Evolutionary conservation across 2,797 vertebrate genomes (phyloP), one percentile per base, ranked within the genome.

Genomic region (Leptoclinus maculatus): DNA sequence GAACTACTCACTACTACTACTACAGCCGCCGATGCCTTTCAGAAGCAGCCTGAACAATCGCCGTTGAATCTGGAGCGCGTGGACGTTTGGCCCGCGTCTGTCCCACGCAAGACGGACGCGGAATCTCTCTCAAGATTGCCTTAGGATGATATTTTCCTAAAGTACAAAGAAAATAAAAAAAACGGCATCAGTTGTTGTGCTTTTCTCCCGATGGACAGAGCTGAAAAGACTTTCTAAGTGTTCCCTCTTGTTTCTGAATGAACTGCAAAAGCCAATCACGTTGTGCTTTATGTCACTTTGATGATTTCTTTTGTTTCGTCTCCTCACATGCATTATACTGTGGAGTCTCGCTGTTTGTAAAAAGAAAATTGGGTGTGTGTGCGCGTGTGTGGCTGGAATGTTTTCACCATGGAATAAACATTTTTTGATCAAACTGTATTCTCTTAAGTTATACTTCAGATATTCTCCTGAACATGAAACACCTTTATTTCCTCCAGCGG

Each of bases 1-100:
- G 73, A 88, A 93, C 92, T 88, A 66, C 62, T 84, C 88, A 75
- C 65, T 86, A 73, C 89, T 86, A 74, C 89, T 90, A 87, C 87
- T 84, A 87, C 88, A 93, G 89, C 93, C 94, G 71, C 82, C 64
- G 77, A 91, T 92, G 91, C 92, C 94, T 93, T 92, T 84, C 75
- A 77, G 83, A 87, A 82, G 85, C 89, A 90, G 90, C 89, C 83
- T 36, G 79, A 88, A 90, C 80, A 90, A 88, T 89, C 76, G 11
- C 14, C 23, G 27, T 73, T 32, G 54, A 83, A 74, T 66, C 58
- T n/a, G 54, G 71, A 85, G 72, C 63, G 57, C 45, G 4, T 38
- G 73, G 80, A 73, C 25, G 21, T 77, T 38, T 73, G 12, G 8
- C 75, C 83, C 59, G 3, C 27, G 36, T 49, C 65, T 1, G 62